phyloP scores from a whole-genome alignment of 1,140 invertebrate species.

The Procambarus clarkii region DNA sequence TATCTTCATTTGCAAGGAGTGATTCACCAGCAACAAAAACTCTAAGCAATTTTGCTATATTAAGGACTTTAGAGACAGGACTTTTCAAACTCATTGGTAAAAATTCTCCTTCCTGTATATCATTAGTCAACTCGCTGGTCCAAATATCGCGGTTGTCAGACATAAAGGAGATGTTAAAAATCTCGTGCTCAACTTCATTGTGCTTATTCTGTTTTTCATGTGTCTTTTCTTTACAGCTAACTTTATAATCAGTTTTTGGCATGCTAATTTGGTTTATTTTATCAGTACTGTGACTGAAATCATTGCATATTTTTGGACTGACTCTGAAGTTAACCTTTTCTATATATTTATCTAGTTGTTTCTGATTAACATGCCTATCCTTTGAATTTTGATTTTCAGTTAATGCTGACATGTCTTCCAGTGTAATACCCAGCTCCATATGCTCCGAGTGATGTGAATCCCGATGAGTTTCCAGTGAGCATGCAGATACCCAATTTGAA shows the following conservation, averaged over 20 bases:
- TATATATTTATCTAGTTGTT: not conserved
- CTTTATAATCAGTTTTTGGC: not conserved
- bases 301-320: no score
- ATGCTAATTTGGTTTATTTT: not conserved
- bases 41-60: conserved; percentile 36
- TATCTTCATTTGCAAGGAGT: conserved; percentile 30
- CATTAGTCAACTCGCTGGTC: not conserved
- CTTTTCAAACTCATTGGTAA: not conserved
- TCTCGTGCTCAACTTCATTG: no score
- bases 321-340: not conserved
- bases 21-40: conserved; percentile 44
- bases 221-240: not conserved
- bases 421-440: no score
- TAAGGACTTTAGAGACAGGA: not conserved
- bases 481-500: not conserved
- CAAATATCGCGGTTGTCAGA: conserved; percentile 20
- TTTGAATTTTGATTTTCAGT: not conserved
- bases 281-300: not conserved
- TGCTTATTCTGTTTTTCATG: not conserved
- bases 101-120: conserved; percentile 20
- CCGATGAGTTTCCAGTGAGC: not conserved
- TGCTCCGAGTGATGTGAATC: not conserved
- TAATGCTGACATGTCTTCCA: not conserved
- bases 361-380: not conserved
- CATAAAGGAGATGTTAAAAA: conserved; percentile 26